These are phyloP conservation scores for Alitta virens DNA, from an alignment of 2,888 invertebrate species.

Conservation along the genomic window DNA sequence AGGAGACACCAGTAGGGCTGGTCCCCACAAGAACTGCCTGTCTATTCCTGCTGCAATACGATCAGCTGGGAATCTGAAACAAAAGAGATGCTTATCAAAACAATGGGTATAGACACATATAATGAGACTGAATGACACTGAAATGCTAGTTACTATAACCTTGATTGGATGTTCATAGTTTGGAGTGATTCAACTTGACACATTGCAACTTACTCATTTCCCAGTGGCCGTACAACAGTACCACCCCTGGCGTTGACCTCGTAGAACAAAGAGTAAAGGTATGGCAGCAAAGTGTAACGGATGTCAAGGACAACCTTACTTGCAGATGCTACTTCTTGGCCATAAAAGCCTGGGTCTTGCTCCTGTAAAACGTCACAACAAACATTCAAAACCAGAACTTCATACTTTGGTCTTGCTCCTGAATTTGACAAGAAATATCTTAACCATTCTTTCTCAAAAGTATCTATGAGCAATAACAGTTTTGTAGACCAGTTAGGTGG, in stretches of 20 bases:
- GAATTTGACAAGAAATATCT: too few relatives aligned
- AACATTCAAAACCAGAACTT: too few relatives aligned
- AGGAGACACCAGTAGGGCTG: slow-evolving; percentile 52
- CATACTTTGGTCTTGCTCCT: too few relatives aligned
- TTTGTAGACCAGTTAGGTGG: background rate
- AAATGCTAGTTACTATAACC: too few relatives aligned
- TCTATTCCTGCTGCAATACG: slow-evolving; percentile 32
- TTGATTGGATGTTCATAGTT: too few relatives aligned
- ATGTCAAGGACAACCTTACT: slow-evolving; percentile 40
- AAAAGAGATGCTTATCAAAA: background rate
- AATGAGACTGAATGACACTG: too few relatives aligned
- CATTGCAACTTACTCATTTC: slow-evolving; percentile 76
- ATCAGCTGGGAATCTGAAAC: background rate
- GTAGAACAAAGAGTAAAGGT: slow-evolving; percentile 52
- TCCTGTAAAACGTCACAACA: slow-evolving; percentile 31
- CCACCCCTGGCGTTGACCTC: slow-evolving; percentile 65
- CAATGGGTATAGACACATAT: too few relatives aligned
- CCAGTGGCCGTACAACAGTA: slow-evolving; percentile 76
- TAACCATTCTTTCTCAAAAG: too few relatives aligned
- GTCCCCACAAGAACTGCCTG: slow-evolving; percentile 55
- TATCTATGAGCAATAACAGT: too few relatives aligned
- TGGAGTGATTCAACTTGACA: too few relatives aligned
- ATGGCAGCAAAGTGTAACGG: slow-evolving; percentile 50
- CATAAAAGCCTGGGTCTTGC: slow-evolving; percentile 46
- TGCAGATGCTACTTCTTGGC: slow-evolving; percentile 36